These are phyloP conservation scores for Coenonympha glycerion DNA, from an alignment of 2,888 invertebrate species.

Conservation along the genomic window DNA sequence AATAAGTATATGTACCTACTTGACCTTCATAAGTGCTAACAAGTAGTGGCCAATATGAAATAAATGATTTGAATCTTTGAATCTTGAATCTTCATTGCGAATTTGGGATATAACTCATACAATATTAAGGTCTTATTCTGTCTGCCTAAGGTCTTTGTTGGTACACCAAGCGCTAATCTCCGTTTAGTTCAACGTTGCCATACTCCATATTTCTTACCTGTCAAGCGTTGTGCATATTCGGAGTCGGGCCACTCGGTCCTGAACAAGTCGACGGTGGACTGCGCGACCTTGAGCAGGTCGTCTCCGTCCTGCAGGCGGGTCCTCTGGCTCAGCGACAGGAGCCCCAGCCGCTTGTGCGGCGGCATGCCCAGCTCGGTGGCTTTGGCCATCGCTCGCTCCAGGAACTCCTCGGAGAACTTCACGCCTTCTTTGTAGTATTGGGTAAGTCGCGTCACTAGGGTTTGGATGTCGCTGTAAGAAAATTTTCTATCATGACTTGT, in stretches of 20 bases:
- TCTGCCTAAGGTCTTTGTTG: too few relatives aligned
- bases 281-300: slow-evolving; percentile 44
- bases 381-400: slow-evolving; percentile 37
- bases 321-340: slow-evolving; percentile 45
- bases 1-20: too few relatives aligned
- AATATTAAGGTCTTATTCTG: too few relatives aligned
- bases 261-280: slow-evolving; percentile 45
- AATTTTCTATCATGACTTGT: not conserved
- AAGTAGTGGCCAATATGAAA: too few relatives aligned
- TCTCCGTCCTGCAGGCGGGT: slow-evolving; percentile 32
- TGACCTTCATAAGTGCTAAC: too few relatives aligned
- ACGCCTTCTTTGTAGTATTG: slow-evolving; percentile 55
- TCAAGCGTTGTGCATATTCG: slow-evolving; percentile 36
- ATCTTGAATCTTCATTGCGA: too few relatives aligned
- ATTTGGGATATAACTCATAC: too few relatives aligned
- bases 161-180: too few relatives aligned
- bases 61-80: too few relatives aligned
- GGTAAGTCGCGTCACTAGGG: slow-evolving; percentile 41
- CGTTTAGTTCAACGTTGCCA: too few relatives aligned
- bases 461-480: slow-evolving; percentile 43
- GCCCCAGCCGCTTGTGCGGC: slow-evolving; percentile 48
- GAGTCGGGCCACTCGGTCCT: slow-evolving; percentile 46
- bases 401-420: slow-evolving; percentile 41
- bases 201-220: too few relatives aligned
- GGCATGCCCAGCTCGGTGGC: slow-evolving; percentile 40